Percentiles rank a stretch among this genome's conserved stretches.
Conservation (phyloP, 2,888 invertebrate species). For the Limulus polyphemus region DNA sequence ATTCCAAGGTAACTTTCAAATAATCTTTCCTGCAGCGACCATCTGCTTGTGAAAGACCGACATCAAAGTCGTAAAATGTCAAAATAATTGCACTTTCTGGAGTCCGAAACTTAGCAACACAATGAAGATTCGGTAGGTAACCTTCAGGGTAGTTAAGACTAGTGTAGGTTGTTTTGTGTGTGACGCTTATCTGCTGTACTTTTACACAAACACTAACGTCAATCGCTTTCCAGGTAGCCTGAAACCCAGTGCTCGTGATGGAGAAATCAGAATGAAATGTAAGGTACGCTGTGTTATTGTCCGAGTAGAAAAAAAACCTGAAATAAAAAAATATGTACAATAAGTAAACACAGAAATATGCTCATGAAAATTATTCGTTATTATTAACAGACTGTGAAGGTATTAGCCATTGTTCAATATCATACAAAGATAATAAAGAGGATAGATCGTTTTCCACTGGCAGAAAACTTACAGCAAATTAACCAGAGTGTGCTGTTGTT, state of each 20-base stretch:
- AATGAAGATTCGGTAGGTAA: slow-evolving; percentile 54
- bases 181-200: slow-evolving; percentile 39
- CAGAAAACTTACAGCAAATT: too few relatives aligned
- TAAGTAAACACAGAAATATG: too few relatives aligned
- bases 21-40: background rate
- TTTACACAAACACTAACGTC: slow-evolving; percentile 58
- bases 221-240: slow-evolving; percentile 54
- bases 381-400: too few relatives aligned
- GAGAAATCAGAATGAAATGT: slow-evolving; percentile 66
- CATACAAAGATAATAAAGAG: too few relatives aligned
- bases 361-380: too few relatives aligned
- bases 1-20: background rate
- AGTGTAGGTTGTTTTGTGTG: slow-evolving; percentile 35
- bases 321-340: background rate
- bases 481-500: too few relatives aligned
- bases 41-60: slow-evolving; percentile 4
- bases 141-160: slow-evolving; percentile 59
- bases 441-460: too few relatives aligned
- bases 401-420: too few relatives aligned
- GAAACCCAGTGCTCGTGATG: slow-evolving; percentile 54
- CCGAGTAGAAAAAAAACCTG: slow-evolving; percentile 10
- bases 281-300: slow-evolving; percentile 33
- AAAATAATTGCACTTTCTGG: slow-evolving; percentile 12
- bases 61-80: slow-evolving; percentile 15
- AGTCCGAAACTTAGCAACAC: slow-evolving; percentile 32